A percentile compares a stretch with the other conserved stretches of the same genome.
phyloP scores from a whole-genome alignment of 2,113 vertebrate genomes.

The Ophthalmotilapia sp. region DNA sequence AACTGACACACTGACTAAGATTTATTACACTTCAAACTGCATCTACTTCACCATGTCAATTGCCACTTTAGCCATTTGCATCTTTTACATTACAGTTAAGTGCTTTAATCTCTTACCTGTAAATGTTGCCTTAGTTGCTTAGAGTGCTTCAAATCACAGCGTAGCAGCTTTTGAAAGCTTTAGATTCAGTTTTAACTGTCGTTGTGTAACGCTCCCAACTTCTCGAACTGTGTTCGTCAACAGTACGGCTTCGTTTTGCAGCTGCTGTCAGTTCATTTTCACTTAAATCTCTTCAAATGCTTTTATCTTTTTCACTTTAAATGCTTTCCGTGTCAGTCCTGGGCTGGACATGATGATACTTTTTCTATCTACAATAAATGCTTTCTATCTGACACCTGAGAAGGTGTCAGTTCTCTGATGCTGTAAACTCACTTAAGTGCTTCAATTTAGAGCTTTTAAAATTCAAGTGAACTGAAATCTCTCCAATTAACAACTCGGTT shows the following conservation, averaged over 20 bases:
- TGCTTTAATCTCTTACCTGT: background rate
- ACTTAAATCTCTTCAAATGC: background rate
- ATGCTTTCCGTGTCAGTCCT: background rate
- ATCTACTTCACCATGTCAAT: background rate
- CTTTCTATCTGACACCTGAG: background rate
- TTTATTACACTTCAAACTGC: background rate
- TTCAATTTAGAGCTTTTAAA: background rate
- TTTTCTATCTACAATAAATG: background rate
- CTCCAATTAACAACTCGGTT: fast-evolving
- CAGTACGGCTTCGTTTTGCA: background rate
- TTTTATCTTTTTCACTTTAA: background rate
- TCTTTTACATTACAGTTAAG: background rate
- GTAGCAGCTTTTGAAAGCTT: background rate
- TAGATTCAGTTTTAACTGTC: background rate
- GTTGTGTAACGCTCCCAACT: background rate
- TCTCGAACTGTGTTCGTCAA: background rate
- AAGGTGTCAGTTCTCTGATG: background rate
- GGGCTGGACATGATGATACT: fast-evolving
- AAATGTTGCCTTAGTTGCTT: background rate
- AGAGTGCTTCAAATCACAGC: background rate
- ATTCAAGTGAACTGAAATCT: background rate
- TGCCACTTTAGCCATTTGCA: background rate
- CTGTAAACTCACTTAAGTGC: background rate
- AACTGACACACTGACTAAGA: background rate
- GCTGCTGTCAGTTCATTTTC: background rate